Conservation (phyloP, 1,140 invertebrate species). For the Meloidogyne hapla region DNA sequence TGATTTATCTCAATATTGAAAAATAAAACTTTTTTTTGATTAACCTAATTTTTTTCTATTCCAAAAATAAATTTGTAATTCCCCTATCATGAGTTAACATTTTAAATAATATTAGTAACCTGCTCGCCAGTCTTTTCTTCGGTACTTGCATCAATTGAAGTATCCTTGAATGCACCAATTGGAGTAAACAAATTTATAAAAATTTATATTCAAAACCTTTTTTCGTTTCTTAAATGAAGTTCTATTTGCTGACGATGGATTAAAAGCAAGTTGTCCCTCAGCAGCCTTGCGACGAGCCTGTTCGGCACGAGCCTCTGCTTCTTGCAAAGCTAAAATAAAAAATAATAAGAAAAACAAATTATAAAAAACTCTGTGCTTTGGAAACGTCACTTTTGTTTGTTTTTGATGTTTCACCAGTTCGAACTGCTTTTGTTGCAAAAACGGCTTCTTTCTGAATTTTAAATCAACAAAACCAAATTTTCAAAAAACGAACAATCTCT, state of each 20-base stretch:
- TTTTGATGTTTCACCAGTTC: slow-evolving; percentile 2
- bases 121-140: not conserved
- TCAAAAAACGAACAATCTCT: slow-evolving; percentile 21
- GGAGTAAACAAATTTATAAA: not conserved
- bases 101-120: not conserved
- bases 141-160: not conserved
- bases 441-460: slow-evolving; percentile 1
- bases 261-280: slow-evolving; percentile 11
- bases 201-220: not conserved
- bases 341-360: not conserved
- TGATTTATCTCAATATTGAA: no score
- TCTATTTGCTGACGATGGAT: not conserved
- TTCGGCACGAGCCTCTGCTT: slow-evolving; percentile 5
- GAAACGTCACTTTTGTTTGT: not conserved
- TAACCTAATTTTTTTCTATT: no score
- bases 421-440: not conserved
- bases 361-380: slow-evolving; percentile 10
- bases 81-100: no score
- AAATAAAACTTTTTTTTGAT: no score
- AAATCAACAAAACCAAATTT: not conserved
- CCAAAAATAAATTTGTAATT: no score
- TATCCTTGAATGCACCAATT: not conserved
- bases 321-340: slow-evolving; percentile 9
- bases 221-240: slow-evolving; percentile 8
- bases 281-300: not conserved